Evolutionary conservation across 2,888 invertebrate species (phyloP), one percentile per base, ranked within the genome.

Genomic region (Eretmocerus hayati): DNA sequence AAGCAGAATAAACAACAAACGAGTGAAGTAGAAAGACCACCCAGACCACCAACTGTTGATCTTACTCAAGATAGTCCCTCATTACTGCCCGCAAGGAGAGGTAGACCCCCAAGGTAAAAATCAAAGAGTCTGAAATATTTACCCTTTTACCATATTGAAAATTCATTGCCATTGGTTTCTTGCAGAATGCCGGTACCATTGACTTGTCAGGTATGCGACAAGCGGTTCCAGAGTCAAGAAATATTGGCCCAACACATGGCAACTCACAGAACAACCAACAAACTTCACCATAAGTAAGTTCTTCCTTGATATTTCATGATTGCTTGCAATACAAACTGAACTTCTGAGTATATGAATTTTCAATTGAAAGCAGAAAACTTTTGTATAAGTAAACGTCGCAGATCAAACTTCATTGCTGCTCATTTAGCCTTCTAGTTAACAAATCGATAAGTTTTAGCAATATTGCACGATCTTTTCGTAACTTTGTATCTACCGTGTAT

Each of bases 201-300:
- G 35, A 65, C 62, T 5, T 71, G 71, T 53, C 73, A 74, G 53
- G 68, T 76, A 3, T 77, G 77, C 57, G 74, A 75, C 47, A 75
- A 76, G 56, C 69, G 66, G 42, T 76, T 76, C 55, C 70, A 72
- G 45, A 74, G 69, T 35, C 71, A 69, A 47, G 75, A 75, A 48
- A 66, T 71, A 42, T 63, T 77, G 5, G 70, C 69, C n/a, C 72
- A 74, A 33, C 77, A 77, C 52, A 75, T 74, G 72, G 63, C 67
- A 2, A 68, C 67, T 2, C 75, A 75, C 59, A 66, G 46, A 56
- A 71, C 71, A 32, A 43, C 52, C n/a, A 52, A 52, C 26, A 52
- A 50, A 38, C 47, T 49, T 46, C 42, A 41, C 16, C 48, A 50
- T 21, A 54, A 56, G 53, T 53, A 32, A 42, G 47, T 35, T 39